Conservation (phyloP, 2,888 invertebrate genomes). For the Itoplectis maculator region DNA sequence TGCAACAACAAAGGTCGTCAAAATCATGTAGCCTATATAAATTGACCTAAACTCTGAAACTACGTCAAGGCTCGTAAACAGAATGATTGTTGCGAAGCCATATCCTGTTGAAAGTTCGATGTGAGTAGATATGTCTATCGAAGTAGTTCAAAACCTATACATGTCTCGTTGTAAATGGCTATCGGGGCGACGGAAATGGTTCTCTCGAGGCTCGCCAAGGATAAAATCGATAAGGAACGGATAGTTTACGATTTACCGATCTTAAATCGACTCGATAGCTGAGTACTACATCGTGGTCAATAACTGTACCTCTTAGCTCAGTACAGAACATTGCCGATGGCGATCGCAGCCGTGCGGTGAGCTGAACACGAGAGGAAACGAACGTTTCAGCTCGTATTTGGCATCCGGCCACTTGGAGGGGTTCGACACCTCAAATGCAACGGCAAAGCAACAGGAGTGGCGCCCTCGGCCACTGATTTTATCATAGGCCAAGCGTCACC, state of each 20-base stretch:
- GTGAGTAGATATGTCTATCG: too few relatives aligned
- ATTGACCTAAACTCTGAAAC: too few relatives aligned
- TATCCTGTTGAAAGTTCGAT: too few relatives aligned
- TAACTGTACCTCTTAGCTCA: neutral
- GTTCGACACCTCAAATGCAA: conserved; percentile 20
- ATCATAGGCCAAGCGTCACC: conserved; percentile 34
- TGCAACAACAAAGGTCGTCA: too few relatives aligned
- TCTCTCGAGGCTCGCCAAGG: neutral
- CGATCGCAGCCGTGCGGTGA: conserved; percentile 14
- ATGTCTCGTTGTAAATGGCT: too few relatives aligned
- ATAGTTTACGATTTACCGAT: neutral
- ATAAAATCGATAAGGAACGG: neutral
- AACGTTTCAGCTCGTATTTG: neutral
- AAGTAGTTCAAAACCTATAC: too few relatives aligned
- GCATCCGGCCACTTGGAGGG: neutral
- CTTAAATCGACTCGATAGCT: neutral
- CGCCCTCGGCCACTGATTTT: conserved; percentile 2
- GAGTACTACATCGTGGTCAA: neutral
- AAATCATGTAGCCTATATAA: too few relatives aligned
- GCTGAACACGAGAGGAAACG: conserved; percentile 14
- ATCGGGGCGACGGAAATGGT: too few relatives aligned
- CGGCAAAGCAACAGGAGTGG: conserved; percentile 3
- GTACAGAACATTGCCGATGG: conserved; percentile 18
- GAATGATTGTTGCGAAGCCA: too few relatives aligned
- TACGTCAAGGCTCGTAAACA: too few relatives aligned